Evolutionary conservation across 2,888 invertebrate species (phyloP), one percentile per base, ranked within the genome.

Genomic region (Idaea biselata): DNA sequence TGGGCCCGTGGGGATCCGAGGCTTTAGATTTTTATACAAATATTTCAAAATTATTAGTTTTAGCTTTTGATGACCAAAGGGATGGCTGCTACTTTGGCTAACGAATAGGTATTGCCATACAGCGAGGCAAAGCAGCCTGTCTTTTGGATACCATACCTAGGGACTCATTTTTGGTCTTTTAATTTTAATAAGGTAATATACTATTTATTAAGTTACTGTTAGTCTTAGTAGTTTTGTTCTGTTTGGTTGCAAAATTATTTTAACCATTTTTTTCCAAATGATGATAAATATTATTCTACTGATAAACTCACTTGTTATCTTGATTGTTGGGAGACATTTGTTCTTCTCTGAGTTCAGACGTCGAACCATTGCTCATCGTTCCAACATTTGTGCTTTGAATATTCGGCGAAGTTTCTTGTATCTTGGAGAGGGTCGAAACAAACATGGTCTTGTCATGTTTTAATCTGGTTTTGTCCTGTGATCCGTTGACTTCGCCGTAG

Each of bases 391-490:
- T 82, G 66, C 84, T 86, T 67, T 87, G 87, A 72, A 84, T 76
- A 61, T 88, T 86, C 4, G 93, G 89, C 61, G 93, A 87, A 64
- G 94, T 94, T 77, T 95, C 95, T 68, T 94, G 94, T 83, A 95
- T 95, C 75, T 95, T 93, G 55, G 94, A 93, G 60, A 95, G 78
- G 0, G 94, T 94, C 59, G 94, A 91, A 44, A 94, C 93, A 72
- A 94, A 95, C 61, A 91, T 87, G 70, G 74, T 83, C 70, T 88
- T 93, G 65, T 93, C 93, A 69, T 83, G 89, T 74, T 90, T 91
- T 69, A 79, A 76, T 73, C 84, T 84, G 74, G 74, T 82, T 67
- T 87, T 90, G 59, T 91, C 91, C 44, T 85, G 83, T 59, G 81
- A 77, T 59, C 91, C 91, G 65, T 91, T 91, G 6, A 91, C 82